Evolutionary conservation across 1,140 invertebrate species (phyloP).

Genomic region (Drosophila willistoni): DNA sequence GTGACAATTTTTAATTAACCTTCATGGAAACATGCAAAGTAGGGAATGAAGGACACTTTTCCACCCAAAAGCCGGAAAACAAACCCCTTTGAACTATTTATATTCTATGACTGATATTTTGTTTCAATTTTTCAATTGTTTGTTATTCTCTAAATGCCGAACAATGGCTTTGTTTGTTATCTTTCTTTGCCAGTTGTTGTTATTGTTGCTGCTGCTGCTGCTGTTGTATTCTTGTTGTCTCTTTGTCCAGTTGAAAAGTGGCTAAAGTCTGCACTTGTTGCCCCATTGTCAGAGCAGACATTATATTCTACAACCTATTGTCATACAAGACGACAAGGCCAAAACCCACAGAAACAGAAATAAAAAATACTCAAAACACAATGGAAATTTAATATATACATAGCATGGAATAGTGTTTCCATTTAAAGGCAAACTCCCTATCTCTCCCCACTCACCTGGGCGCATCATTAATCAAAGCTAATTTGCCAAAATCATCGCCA

Average conservation of each 20-base stretch:
- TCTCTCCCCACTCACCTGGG: conserved; percentile 86
- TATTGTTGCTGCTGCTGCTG: conserved; percentile 34
- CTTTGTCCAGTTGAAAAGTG: conserved; percentile 34
- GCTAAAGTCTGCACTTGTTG: conserved; percentile 35
- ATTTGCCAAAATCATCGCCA: conserved; percentile 95
- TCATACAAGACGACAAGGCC: conserved; percentile 8
- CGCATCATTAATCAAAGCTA: conserved; percentile 94
- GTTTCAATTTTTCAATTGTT: conserved; percentile 68
- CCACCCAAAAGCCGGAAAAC: no score
- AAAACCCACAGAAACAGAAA: neutral
- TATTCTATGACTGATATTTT: conserved; percentile 50
- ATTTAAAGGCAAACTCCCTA: neutral
- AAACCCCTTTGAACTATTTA: neutral
- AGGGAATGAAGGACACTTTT: no score
- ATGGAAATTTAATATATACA: conserved; percentile 3
- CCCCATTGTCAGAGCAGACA: conserved; percentile 41
- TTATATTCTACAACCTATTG: conserved; percentile 13
- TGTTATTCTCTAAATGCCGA: conserved; percentile 33
- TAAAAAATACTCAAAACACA: neutral
- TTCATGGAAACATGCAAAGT: no score
- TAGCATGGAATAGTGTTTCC: neutral
- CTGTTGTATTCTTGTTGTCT: conserved; percentile 9
- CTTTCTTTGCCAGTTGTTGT: conserved; percentile 15
- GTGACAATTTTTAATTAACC: neutral
- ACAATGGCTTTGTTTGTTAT: conserved; percentile 51